These are phyloP conservation scores for Phalacrocorax brasilianus DNA, from an alignment of 2,113 vertebrate species.

Conservation along the genomic window DNA sequence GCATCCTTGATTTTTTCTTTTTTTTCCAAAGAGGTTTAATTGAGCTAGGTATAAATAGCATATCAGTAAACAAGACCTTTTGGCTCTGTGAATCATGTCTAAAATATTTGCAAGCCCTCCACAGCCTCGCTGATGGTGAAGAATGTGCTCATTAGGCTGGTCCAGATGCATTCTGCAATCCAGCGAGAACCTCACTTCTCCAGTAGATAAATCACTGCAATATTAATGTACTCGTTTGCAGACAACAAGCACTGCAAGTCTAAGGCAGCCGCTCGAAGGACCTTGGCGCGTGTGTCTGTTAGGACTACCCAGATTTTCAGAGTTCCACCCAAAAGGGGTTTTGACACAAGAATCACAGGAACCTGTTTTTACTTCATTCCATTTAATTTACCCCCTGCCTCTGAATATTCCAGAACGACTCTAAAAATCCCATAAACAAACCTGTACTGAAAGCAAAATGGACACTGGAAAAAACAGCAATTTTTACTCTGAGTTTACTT, in stretches of 20 bases:
- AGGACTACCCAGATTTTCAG: background rate
- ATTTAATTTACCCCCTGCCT: background rate
- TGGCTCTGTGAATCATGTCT: slow-evolving; percentile 60
- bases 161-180: slow-evolving; percentile 47
- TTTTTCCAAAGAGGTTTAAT: slow-evolving; percentile 45
- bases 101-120: slow-evolving; percentile 60
- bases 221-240: background rate
- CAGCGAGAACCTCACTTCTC: background rate
- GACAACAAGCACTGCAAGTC: background rate
- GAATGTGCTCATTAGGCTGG: slow-evolving; percentile 61
- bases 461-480: background rate
- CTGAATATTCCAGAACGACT: background rate
- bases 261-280: background rate
- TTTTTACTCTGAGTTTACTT: background rate
- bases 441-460: background rate
- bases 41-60: slow-evolving; percentile 64
- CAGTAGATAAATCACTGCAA: slow-evolving; percentile 34
- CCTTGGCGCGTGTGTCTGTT: background rate
- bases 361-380: background rate
- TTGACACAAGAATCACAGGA: background rate
- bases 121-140: slow-evolving; percentile 45
- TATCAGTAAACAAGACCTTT: slow-evolving; percentile 66
- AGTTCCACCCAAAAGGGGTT: background rate
- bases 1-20: background rate
- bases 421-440: background rate